phyloP scores from a whole-genome alignment of 1,140 invertebrate species.

The Brachionus plicatilis region DNA sequence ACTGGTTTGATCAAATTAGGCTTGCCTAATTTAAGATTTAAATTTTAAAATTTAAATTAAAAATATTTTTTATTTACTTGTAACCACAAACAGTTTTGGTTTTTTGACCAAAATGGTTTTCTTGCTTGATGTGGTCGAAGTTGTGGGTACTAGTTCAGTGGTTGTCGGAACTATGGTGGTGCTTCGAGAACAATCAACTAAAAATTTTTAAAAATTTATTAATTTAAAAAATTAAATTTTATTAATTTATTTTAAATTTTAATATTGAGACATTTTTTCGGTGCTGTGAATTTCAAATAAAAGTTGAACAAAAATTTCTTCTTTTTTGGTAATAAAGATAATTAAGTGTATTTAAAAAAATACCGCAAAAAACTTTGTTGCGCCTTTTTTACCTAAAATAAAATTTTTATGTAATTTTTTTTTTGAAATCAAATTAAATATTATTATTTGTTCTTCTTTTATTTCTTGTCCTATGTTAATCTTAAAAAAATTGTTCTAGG shows the following conservation, averaged over 20 bases:
- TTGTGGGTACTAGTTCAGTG: not conserved
- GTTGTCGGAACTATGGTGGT: not conserved
- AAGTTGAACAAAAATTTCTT: not conserved
- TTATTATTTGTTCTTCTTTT: too few relatives aligned
- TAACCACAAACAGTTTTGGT: conserved; percentile 25
- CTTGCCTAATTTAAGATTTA: not conserved
- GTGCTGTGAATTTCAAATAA: too few relatives aligned
- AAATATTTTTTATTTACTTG: not conserved
- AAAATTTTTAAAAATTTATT: not conserved
- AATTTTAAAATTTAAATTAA: not conserved
- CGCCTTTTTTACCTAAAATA: too few relatives aligned
- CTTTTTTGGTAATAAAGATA: too few relatives aligned
- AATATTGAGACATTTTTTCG: too few relatives aligned
- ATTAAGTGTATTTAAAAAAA: too few relatives aligned
- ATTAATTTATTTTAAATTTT: too few relatives aligned
- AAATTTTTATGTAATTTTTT: too few relatives aligned
- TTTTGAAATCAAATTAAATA: too few relatives aligned
- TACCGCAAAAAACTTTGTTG: too few relatives aligned
- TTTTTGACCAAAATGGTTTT: conserved; percentile 4
- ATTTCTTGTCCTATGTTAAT: too few relatives aligned
- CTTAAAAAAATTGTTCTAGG: too few relatives aligned
- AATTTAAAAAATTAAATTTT: not conserved
- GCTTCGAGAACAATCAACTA: conserved; percentile 1
- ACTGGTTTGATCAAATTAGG: not conserved
- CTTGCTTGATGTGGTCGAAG: not conserved